Percentiles rank a stretch among this genome's conserved stretches.
These are phyloP conservation scores for Mythimna albipuncta DNA, from an alignment of 2,888 invertebrate species.

Conservation along the genomic window DNA sequence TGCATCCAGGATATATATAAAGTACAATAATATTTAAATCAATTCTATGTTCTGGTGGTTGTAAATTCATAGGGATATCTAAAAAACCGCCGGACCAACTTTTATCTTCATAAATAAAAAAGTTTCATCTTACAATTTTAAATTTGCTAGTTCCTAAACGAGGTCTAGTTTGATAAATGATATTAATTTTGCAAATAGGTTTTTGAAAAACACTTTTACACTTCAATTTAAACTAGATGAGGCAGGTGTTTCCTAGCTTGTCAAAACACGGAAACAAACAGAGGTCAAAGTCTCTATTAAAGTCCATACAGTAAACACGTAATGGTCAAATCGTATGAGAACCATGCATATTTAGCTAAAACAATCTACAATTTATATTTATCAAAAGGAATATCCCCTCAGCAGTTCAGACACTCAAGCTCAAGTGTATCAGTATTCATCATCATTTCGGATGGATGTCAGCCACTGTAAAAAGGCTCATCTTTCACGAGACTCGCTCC, in stretches of 20 bases:
- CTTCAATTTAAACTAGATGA: no score
- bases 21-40: background rate
- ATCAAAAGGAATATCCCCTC: background rate
- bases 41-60: background rate
- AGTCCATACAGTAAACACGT: no score
- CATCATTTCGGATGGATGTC: slow-evolving; percentile 49
- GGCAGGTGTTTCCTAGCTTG: no score
- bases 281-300: no score
- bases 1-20: background rate
- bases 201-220: no score
- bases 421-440: slow-evolving; percentile 47
- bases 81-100: background rate
- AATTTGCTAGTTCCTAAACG: background rate
- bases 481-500: slow-evolving; percentile 51
- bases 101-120: background rate
- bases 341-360: background rate
- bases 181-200: no score
- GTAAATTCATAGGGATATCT: no score
- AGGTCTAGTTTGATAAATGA: background rate
- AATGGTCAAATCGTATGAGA: no score
- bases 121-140: background rate
- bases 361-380: background rate
- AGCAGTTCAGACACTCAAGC: slow-evolving; percentile 27
- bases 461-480: slow-evolving; percentile 46
- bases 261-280: no score